Conservation (phyloP, 2,797 vertebrate species). For the Lindbergichthys nudifrons region DNA sequence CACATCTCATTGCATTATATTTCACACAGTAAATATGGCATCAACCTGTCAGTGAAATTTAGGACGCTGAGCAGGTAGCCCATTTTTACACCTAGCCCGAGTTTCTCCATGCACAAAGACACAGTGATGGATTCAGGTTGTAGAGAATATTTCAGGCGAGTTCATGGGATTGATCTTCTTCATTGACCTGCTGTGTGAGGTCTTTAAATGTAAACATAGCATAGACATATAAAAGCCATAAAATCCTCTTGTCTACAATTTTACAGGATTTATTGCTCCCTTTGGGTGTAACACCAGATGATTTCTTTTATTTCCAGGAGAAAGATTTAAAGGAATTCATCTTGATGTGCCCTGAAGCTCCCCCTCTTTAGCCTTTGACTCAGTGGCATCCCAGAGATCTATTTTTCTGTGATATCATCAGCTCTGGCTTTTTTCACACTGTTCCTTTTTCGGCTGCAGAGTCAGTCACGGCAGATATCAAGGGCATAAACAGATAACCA, state of each 20-base stretch:
- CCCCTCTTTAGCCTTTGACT: slow-evolving; percentile 16
- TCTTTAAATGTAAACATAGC: slow-evolving; percentile 6
- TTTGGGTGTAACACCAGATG: slow-evolving; percentile 16
- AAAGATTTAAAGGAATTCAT: slow-evolving; percentile 27
- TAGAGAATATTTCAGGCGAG: slow-evolving; percentile 28
- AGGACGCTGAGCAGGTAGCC: slow-evolving; percentile 65
- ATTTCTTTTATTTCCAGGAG: slow-evolving; percentile 29
- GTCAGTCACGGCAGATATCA: slow-evolving; percentile 56
- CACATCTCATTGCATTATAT: slow-evolving; percentile 82
- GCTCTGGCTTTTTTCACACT: slow-evolving; percentile 3
- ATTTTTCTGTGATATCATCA: slow-evolving; percentile 42
- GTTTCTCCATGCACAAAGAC: slow-evolving; percentile 55
- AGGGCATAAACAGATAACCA: slow-evolving; percentile 64
- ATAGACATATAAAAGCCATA: slow-evolving; percentile 1
- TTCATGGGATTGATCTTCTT: slow-evolving; percentile 15
- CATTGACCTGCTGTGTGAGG: slow-evolving; percentile 19
- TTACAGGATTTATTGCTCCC: not conserved
- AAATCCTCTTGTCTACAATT: slow-evolving; percentile 13
- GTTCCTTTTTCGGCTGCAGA: slow-evolving; percentile 12
- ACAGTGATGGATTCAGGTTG: slow-evolving; percentile 48
- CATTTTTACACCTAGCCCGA: slow-evolving; percentile 58
- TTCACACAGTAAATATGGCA: slow-evolving; percentile 83
- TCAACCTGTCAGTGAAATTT: slow-evolving; percentile 80
- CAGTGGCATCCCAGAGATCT: slow-evolving; percentile 10
- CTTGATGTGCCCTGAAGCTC: slow-evolving; percentile 11